Evolutionary conservation across 2,888 invertebrate genomes (phyloP), one percentile per base, ranked within the genome.

Genomic region (Liodrosophila aerea): DNA sequence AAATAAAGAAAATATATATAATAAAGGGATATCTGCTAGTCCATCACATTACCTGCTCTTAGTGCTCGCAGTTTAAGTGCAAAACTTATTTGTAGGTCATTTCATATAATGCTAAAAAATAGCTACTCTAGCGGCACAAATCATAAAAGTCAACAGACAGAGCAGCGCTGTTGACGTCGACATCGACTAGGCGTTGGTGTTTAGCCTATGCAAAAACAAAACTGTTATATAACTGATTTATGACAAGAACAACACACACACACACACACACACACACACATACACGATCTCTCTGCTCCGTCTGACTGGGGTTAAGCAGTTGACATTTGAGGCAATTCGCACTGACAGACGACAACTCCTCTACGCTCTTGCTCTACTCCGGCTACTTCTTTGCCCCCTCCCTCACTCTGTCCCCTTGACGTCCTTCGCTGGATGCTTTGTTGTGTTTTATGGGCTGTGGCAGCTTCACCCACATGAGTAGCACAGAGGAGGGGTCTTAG

Each of bases 61-160:
- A n/a, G n/a, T n/a, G n/a, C n/a, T n/a, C n/a, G n/a, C 49, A 36
- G 13, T 60, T 40, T 56, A 56, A 56, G 40, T 22, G 46, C 59
- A 72, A 49, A 64, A 76, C 72, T 71, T 74, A 69, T 76, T 80
- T 76, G 77, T 80, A 80, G 81, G 76, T 76, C 76, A 76, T 76
- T 76, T 76, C 74, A 76, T 80, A 65, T 58, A 68, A 80, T 73
- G 67, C 64, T n/a, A 61, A 73, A 69, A 67, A 40, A 36, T 33
- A 50, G 47, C 63, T 46, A 54, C 37, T 44, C 56, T 7, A 2
- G 12, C 41, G 4, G 8, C 8, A 29, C 18, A 11, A 31, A 43
- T 56, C 46, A 45, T 61, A 64, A 47, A 61, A 54, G 39, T 52
- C 57, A 52, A 30, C 49, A 46, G 40, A 30, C 39, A 27, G 31